A percentile compares a stretch with the other conserved stretches of the same genome.
Conservation (phyloP, 2,888 invertebrate species). For the Melipona bicolor region DNA sequence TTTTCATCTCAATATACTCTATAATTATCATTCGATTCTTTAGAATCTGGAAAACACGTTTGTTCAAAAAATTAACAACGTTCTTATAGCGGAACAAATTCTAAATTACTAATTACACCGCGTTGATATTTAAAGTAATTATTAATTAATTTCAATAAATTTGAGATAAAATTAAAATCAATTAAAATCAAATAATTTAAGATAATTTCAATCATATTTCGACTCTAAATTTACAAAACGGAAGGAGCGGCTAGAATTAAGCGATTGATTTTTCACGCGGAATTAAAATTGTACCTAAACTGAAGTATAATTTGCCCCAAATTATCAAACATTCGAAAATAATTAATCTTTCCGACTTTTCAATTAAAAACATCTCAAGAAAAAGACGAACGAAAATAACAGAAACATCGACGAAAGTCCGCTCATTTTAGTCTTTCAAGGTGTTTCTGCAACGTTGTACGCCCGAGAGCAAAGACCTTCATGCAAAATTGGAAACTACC, state of each 20-base stretch:
- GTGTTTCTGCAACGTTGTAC: neutral
- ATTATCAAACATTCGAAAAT: neutral
- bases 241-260: too few species aligned
- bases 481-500: constrained; percentile 12
- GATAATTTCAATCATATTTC: too few species aligned
- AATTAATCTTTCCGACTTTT: neutral
- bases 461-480: neutral
- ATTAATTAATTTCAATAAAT: too few species aligned
- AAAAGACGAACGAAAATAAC: neutral
- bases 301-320: too few species aligned
- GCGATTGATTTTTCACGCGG: too few species aligned
- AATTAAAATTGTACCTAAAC: too few species aligned
- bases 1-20: neutral
- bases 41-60: neutral
- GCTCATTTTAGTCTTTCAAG: neutral
- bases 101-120: neutral
- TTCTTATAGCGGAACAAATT: neutral
- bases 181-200: too few species aligned
- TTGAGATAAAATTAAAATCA: too few species aligned
- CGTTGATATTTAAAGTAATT: too few species aligned
- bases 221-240: too few species aligned
- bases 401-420: neutral
- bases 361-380: neutral
- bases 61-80: neutral
- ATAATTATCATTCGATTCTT: neutral